Base-by-base conservation (phyloP, 2,888 invertebrate species). In the Chironomus tentans region DNA sequence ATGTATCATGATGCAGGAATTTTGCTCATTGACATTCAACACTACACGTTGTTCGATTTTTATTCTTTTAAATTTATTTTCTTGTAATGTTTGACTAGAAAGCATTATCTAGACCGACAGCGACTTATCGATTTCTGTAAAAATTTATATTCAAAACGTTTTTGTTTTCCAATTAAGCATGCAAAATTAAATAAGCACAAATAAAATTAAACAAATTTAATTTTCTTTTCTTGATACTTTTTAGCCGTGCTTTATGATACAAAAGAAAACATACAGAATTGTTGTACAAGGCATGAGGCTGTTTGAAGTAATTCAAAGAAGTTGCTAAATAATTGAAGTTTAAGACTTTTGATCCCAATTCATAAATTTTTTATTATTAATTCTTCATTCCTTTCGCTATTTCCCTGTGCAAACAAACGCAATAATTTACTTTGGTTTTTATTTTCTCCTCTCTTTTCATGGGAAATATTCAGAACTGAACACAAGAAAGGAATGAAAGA, bases 121-220 rank as follows among this genome's bases (percentile, higher is more conserved):
- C 48, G 38, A 50, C 68, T 47, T 74, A 74, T 74, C 74, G 74
- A 74, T 74, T 74, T 68, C 48, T 65, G 13, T 65, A 65, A 65
- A 50, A 65, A 73, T 74, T 74, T 65, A 74, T 62, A 74, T 74
- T 65, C 74, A 47, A 65, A 68, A 74, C 74, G 65, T 74, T 74
- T 28, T 74, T 65, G 68, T 74, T 47, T 68, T 74, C 74, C 74
- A 74, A 74, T 74, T 74, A 74, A 68, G 68, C 74, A 74, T 74
- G 65, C 22, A 62, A 74, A 74, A 74, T 74, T 74, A 74, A 74
- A 74, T 74, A 68, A 74, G 21, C 13, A 22, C 13, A 65, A 65
- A 65, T 13, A 65, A 65, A 65, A 65, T 65, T 65, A 65, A 24
- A 24, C 21, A 62, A 62, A 62, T 62, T 62, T 62, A 21, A 18